Conservation (phyloP, 2,797 vertebrate species). For the Molossus molossus region DNA sequence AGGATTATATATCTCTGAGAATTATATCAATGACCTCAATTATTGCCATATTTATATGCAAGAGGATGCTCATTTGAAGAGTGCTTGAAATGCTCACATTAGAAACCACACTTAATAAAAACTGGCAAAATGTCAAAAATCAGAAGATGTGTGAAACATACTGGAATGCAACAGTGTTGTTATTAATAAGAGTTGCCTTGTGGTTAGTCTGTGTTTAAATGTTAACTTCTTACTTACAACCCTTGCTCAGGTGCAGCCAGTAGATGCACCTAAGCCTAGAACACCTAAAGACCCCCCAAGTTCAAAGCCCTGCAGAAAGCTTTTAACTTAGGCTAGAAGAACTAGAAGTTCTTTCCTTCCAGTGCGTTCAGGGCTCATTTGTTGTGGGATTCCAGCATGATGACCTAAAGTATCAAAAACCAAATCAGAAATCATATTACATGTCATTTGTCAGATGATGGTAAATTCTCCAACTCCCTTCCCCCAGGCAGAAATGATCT, state of each 20-base stretch:
- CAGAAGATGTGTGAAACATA: not conserved
- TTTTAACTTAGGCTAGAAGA: not conserved
- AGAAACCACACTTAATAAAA: not conserved
- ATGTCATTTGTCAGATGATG: not conserved
- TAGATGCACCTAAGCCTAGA: accelerated
- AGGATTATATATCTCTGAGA: not conserved
- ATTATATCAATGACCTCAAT: not conserved
- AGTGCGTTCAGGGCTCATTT: not conserved
- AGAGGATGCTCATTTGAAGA: not conserved
- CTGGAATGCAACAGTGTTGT: not conserved
- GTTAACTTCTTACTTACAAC: not conserved
- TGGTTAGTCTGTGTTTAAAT: not conserved
- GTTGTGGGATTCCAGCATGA: no score
- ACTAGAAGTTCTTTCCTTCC: not conserved
- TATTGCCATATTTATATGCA: not conserved
- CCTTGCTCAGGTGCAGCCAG: no score
- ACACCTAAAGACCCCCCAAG: not conserved
- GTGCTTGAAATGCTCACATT: not conserved
- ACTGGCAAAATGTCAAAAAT: not conserved
- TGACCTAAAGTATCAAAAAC: not conserved
- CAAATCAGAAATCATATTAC: not conserved
- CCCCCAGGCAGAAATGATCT: not conserved
- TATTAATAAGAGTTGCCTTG: not conserved
- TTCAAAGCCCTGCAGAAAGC: not conserved
- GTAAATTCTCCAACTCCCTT: accelerated